Conservation (phyloP, 2,797 vertebrate species). For the Onychomys arenicola region DNA sequence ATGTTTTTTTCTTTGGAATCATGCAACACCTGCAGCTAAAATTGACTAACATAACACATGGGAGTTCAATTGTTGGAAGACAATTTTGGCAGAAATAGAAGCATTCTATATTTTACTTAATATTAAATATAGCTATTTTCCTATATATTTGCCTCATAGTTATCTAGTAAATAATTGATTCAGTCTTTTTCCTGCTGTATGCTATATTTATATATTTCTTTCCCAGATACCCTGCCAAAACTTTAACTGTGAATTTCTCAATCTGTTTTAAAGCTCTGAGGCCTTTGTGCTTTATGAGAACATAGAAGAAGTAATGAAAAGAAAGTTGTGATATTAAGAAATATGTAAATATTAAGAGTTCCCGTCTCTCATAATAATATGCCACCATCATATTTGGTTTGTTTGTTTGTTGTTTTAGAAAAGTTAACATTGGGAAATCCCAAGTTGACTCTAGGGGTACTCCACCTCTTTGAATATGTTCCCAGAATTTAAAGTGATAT, state of each 20-base stretch:
- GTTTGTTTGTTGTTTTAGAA: background rate
- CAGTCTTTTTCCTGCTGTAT: background rate
- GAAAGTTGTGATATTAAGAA: background rate
- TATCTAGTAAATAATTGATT: background rate
- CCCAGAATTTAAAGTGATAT: background rate
- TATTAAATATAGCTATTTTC: background rate
- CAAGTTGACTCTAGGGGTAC: background rate
- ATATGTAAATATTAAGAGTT: background rate
- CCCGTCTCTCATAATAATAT: background rate
- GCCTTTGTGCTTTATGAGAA: background rate
- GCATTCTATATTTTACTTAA: background rate
- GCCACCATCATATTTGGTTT: background rate
- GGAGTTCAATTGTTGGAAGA: too few species aligned
- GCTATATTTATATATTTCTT: background rate
- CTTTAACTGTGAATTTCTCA: background rate
- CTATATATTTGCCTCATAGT: background rate
- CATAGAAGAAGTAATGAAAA: background rate
- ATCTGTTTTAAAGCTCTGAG: background rate
- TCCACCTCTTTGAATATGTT: background rate
- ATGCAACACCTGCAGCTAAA: background rate
- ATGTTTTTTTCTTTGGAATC: background rate
- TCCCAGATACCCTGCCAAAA: background rate
- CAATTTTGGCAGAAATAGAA: background rate
- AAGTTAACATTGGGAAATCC: background rate
- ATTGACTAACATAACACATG: too few species aligned